These are phyloP conservation scores for Apteryx mantelli DNA, from an alignment of 2,113 vertebrate species.

Conservation along the genomic window DNA sequence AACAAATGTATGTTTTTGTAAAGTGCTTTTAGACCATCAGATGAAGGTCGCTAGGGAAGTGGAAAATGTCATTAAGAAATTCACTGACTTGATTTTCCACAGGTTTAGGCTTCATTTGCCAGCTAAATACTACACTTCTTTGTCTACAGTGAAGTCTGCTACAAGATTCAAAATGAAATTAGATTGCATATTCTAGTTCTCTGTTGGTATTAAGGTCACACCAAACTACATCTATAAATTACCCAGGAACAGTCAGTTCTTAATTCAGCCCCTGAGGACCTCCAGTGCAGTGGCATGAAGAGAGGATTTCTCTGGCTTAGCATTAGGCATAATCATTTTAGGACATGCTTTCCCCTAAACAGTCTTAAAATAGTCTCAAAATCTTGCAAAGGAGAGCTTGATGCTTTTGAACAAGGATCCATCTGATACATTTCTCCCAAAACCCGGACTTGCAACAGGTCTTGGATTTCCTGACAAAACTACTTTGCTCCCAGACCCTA, in stretches of 20 bases:
- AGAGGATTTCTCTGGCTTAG: conserved; percentile 56
- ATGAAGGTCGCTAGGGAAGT: conserved; percentile 59
- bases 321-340: conserved; percentile 18
- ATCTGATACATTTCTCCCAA: not conserved
- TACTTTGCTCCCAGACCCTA: not conserved
- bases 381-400: not conserved
- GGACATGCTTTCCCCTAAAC: not conserved
- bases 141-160: conserved; percentile 26
- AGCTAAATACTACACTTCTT: conserved; percentile 49
- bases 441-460: not conserved
- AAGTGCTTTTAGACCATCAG: conserved; percentile 54
- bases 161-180: conserved; percentile 65
- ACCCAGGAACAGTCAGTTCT: conserved; percentile 32
- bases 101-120: conserved; percentile 61
- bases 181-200: conserved; percentile 59
- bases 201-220: conserved; percentile 65
- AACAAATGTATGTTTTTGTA: conserved; percentile 41
- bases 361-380: not conserved
- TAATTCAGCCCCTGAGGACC: conserved; percentile 56
- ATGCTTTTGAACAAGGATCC: not conserved
- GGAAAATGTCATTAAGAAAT: conserved; percentile 63
- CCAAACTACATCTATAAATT: conserved; percentile 61
- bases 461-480: not conserved
- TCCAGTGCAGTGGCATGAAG: conserved; percentile 26
- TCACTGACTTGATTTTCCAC: conserved; percentile 63